Conservation (phyloP, 37 sponge, comb jelly and placozoan genomes). For the Beroe ovata region DNA sequence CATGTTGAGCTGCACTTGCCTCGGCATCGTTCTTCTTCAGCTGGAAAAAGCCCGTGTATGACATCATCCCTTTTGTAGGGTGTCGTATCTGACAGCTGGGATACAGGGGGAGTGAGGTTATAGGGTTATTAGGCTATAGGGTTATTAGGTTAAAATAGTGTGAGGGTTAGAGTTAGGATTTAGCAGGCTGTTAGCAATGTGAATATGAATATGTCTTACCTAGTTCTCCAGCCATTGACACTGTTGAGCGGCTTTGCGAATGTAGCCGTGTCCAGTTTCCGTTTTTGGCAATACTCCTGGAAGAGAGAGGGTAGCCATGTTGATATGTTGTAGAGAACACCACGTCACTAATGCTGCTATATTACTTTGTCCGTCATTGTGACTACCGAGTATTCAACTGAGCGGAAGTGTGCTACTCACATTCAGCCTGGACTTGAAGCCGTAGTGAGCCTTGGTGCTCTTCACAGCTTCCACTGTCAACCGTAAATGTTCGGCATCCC, state of each 20-base stretch:
- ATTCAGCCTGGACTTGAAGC: constrained; percentile 66
- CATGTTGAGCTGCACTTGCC: constrained; percentile 63
- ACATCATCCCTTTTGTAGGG: constrained; percentile 28
- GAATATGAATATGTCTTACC: no score
- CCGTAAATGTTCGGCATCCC: not conserved
- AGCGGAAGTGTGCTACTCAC: constrained; percentile 6
- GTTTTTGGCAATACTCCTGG: constrained; percentile 37
- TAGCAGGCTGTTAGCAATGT: no score
- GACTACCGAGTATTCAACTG: no score
- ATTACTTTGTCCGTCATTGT: no score
- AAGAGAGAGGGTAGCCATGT: no score
- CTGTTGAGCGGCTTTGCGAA: constrained; percentile 50
- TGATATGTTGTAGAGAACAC: no score
- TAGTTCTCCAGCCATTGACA: constrained; percentile 39
- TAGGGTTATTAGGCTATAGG: no score
- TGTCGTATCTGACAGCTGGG: constrained; percentile 17
- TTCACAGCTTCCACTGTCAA: constrained; percentile 57
- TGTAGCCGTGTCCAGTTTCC: not conserved
- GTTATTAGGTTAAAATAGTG: no score
- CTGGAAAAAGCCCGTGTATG: constrained; percentile 33
- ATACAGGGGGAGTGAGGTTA: not conserved
- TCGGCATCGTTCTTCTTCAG: constrained; percentile 64
- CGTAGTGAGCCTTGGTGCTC: constrained; percentile 61
- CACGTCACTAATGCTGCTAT: no score
- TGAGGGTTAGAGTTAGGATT: no score